phyloP scores from a whole-genome alignment of 2,113 vertebrate genomes.

The Anhinga anhinga region DNA sequence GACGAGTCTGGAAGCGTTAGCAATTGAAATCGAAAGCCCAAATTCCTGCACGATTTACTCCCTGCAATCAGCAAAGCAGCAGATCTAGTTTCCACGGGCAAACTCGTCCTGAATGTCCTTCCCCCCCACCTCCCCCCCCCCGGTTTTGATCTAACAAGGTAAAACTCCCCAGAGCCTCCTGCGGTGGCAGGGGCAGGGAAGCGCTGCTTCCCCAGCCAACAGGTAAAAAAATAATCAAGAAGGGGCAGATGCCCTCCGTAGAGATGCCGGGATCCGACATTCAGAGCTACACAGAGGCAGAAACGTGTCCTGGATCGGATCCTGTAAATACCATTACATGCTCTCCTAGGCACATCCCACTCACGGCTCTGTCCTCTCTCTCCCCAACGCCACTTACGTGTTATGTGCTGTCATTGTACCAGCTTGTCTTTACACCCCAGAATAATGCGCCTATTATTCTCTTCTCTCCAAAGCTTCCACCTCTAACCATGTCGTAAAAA shows the following conservation, averaged over 20 bases:
- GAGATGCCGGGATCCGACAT: not conserved
- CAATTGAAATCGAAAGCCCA: not conserved
- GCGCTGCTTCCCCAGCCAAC: not conserved
- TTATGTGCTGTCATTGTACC: not conserved
- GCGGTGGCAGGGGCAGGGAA: not conserved
- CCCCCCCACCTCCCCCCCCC: accelerated
- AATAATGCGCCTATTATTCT: constrained; percentile 37
- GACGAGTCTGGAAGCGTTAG: not conserved
- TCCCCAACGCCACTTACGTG: not conserved
- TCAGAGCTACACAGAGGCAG: not conserved
- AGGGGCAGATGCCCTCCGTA: not conserved
- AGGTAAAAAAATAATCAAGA: not conserved
- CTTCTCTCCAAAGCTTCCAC: constrained; percentile 37
- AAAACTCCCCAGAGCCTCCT: not conserved
- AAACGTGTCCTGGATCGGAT: not conserved
- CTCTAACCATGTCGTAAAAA: constrained; percentile 55
- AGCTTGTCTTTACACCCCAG: constrained; percentile 4
- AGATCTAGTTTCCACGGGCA: not conserved
- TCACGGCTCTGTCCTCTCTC: not conserved
- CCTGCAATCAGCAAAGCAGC: not conserved
- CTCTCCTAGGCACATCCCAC: not conserved
- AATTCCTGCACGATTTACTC: not conserved
- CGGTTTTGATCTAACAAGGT: not conserved
- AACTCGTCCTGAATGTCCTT: not conserved
- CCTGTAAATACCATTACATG: not conserved